These are phyloP conservation scores for Phyto melanocephala DNA, from an alignment of 2,888 invertebrate genomes.

Conservation along the genomic window DNA sequence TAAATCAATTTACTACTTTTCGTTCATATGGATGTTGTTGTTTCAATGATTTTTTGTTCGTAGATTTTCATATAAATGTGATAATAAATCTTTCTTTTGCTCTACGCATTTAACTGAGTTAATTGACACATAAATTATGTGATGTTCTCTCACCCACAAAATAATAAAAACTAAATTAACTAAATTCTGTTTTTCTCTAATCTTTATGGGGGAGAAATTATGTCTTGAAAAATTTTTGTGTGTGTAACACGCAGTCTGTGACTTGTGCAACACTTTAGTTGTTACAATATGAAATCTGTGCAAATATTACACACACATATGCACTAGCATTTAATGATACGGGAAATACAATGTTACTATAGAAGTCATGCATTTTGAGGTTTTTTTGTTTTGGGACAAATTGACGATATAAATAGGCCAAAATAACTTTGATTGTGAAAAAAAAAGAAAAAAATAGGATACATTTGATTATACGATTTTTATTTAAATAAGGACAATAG, in stretches of 20 bases:
- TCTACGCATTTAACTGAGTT: constrained; percentile 65
- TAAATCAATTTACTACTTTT: no score
- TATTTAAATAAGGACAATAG: no score
- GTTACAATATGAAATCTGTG: neutral
- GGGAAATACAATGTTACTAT: no score
- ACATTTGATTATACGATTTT: no score
- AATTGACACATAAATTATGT: constrained; percentile 69
- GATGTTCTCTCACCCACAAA: constrained; percentile 2
- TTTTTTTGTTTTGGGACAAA: no score
- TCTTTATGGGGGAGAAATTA: neutral
- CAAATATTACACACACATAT: no score
- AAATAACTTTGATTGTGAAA: no score
- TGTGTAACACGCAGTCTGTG: neutral
- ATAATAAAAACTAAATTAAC: constrained; percentile 37
- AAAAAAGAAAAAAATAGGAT: no score
- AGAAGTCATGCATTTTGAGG: no score
- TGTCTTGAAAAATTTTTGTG: neutral
- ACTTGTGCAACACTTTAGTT: constrained; percentile 15
- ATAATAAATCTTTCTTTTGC: constrained; percentile 29
- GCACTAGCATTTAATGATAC: no score
- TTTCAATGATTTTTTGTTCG: no score
- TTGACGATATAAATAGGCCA: no score
- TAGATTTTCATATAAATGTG: constrained; percentile 7
- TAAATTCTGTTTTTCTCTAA: neutral
- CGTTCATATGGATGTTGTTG: neutral